A percentile compares a stretch with the other conserved stretches of the same genome.
Evolutionary conservation across 2,113 vertebrate genomes (phyloP).

Genomic region (Bungarus multicinctus): DNA sequence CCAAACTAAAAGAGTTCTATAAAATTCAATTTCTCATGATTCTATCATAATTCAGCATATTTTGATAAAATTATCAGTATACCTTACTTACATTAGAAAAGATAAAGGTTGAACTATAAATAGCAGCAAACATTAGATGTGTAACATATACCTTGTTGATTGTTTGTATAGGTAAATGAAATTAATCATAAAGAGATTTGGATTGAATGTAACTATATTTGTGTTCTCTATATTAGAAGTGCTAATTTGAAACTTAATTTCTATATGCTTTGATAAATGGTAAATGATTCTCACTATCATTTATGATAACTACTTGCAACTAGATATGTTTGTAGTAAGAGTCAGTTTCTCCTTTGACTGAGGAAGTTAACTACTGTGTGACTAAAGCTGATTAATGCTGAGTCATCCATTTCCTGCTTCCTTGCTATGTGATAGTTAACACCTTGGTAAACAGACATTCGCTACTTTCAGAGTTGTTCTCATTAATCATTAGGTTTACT

Average conservation of each 20-base stretch:
- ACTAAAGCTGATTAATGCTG: constrained; percentile 22
- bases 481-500: neutral
- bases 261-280: neutral
- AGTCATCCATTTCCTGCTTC: constrained; percentile 18
- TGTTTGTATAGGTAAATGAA: neutral
- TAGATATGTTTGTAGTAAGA: neutral
- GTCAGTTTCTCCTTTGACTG: neutral
- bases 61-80: neutral
- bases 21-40: neutral
- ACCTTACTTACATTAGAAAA: neutral
- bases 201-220: neutral
- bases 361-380: neutral
- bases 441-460: neutral
- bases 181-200: neutral
- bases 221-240: neutral
- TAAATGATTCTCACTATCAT: neutral
- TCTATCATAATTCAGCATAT: neutral
- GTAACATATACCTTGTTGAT: no score
- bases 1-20: neutral
- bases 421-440: neutral
- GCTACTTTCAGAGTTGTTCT: neutral
- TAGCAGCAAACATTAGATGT: neutral
- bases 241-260: neutral
- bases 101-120: neutral
- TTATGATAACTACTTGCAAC: neutral